Percentiles rank a stretch among this genome's conserved stretches.
These are phyloP conservation scores for Hemicentrotus pulcherrimus DNA, from an alignment of 35 echinoderm and acorn worm species.

Conservation along the genomic window DNA sequence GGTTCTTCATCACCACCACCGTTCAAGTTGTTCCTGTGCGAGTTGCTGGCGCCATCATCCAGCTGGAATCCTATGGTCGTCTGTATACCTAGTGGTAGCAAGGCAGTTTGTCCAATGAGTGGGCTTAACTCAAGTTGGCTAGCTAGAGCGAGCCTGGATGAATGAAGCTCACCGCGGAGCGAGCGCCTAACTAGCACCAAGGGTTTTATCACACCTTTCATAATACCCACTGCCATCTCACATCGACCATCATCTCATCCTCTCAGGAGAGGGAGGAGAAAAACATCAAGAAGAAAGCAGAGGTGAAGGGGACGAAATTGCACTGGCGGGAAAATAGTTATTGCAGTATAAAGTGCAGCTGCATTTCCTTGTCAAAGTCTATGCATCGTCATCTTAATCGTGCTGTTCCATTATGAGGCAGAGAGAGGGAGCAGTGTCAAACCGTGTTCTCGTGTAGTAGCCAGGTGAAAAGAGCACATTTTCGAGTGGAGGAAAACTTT, in stretches of 20 bases:
- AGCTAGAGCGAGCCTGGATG: background rate
- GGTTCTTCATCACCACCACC: background rate
- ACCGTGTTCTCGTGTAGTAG: background rate
- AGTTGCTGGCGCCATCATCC: background rate
- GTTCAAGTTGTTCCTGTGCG: background rate
- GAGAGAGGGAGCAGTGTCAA: background rate
- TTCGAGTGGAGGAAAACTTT: background rate
- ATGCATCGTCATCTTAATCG: conserved; percentile 1
- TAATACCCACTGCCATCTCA: background rate
- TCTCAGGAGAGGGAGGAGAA: background rate
- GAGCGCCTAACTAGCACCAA: background rate
- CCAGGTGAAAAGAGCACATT: background rate
- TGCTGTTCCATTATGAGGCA: background rate
- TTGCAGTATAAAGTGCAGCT: conserved; percentile 28
- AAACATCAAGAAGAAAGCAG: background rate
- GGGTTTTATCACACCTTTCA: background rate
- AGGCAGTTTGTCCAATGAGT: background rate
- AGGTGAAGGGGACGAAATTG: background rate
- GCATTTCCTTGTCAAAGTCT: conserved; percentile 20
- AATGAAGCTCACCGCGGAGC: background rate
- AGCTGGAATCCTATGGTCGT: background rate
- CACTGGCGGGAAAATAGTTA: background rate
- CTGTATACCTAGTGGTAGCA: background rate
- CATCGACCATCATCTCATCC: background rate
- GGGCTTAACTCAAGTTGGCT: background rate